These are phyloP conservation scores for Tribolium madens DNA, from an alignment of 1,140 invertebrate species.

Conservation along the genomic window DNA sequence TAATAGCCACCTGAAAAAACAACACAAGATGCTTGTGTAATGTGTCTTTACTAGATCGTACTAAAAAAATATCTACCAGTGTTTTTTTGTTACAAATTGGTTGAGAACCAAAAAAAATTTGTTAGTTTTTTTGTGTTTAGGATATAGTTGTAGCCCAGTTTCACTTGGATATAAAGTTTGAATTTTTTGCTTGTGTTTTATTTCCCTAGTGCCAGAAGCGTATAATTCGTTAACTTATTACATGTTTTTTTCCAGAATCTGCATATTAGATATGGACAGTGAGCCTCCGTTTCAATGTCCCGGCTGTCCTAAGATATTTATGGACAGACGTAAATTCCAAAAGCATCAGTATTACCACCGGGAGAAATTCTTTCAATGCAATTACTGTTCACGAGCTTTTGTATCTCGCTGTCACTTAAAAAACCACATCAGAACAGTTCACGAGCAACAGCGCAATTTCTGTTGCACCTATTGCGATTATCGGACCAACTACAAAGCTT, in stretches of 20 bases:
- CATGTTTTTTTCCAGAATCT: not conserved
- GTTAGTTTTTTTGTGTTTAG: too few species aligned
- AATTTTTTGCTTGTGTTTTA: not conserved
- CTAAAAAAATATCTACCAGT: too few species aligned
- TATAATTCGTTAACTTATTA: too few species aligned
- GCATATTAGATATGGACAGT: not conserved
- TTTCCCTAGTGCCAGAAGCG: too few species aligned
- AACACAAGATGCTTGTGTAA: not conserved
- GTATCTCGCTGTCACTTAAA: not conserved
- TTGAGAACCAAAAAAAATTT: too few species aligned
- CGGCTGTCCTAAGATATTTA: not conserved
- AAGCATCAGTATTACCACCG: not conserved
- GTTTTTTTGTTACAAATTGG: too few species aligned
- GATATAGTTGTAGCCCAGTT: too few species aligned
- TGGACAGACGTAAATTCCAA: not conserved
- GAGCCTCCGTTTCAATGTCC: not conserved
- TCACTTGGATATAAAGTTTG: too few species aligned
- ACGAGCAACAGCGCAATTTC: not conserved
- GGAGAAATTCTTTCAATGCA: not conserved
- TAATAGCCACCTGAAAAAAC: slow-evolving; percentile 53
- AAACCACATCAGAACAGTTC: not conserved
- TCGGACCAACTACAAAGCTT: not conserved
- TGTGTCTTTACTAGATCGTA: not conserved
- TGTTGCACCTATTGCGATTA: not conserved
- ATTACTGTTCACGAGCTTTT: not conserved